These are phyloP conservation scores for Palaemon carinicauda DNA, from an alignment of 1,140 invertebrate genomes.

Conservation along the genomic window DNA sequence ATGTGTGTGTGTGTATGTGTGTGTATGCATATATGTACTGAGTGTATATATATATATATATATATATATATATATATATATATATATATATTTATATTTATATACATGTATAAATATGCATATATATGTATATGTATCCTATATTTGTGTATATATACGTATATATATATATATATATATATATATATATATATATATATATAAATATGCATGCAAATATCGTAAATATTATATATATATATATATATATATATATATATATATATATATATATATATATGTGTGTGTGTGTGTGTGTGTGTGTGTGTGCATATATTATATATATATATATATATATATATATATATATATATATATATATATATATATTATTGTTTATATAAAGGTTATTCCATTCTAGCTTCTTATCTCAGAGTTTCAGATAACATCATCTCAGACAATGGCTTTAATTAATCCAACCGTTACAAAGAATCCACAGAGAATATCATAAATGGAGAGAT, in stretches of 20 bases:
- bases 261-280: conserved; percentile 2
- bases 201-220: neutral
- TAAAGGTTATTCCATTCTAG: too few species aligned
- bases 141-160: neutral
- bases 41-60: neutral
- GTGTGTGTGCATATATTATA: too few species aligned
- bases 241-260: neutral
- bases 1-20: neutral
- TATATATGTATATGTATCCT: neutral
- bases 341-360: conserved; percentile 2
- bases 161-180: neutral
- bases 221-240: conserved; percentile 2
- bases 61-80: neutral
- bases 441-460: too few species aligned
- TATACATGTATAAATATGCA: neutral
- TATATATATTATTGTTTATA: neutral
- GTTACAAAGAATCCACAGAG: too few species aligned
- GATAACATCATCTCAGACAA: too few species aligned
- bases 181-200: neutral
- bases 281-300: too few species aligned
- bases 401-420: too few species aligned
- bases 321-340: neutral
- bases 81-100: neutral
- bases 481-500: too few species aligned
- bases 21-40: neutral